Evolutionary conservation across 2,113 vertebrate genomes (phyloP), one percentile per base, ranked within the genome.

Genomic region (Macquaria australasica): DNA sequence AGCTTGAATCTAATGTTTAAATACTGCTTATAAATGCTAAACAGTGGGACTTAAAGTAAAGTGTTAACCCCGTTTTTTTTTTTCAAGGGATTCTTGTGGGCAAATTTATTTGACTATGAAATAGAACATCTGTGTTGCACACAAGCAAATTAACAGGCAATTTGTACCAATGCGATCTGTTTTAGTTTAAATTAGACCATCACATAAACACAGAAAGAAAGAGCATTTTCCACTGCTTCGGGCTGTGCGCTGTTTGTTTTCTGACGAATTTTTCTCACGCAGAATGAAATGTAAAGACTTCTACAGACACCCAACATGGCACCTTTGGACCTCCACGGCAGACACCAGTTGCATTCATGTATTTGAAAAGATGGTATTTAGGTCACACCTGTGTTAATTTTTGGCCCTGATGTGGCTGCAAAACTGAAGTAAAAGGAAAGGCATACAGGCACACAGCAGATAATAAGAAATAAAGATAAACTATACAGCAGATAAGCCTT

Each of bases 151-250:
- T 80, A 88, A 79, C 77, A 45, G 55, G 62, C 80, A 87, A 92
- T 92, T 90, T 84, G 89, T 88, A 83, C 51, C 83, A 77, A 73
- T 68, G 60, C 86, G 85, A 72, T 83, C 16, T 84, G 86, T 89
- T 88, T 88, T 79, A 72, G 68, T 87, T 92, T 69, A 88, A 89
- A 92, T 88, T 88, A 87, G 69, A 86, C 45, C 72, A 4, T 89
- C 75, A 81, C 18, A 86, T 88, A 88, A 90, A 90, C 89, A 87
- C 68, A 64, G 74, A 78, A 58, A 84, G 73, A 86, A 77, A 84
- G 69, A 68, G 34, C 48, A 43, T 71, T 79, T 88, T 83, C 88
- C 88, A 76, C 81, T 9, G 66, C 83, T 69, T 15, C 50, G 0
- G 60, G 70, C 80, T 50, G 59, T 0, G 31, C 0, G 4, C 21